Percentiles rank a stretch among this genome's conserved stretches.
phyloP scores from a whole-genome alignment of 1,140 invertebrate genomes.

The Hypothenemus hampei region DNA sequence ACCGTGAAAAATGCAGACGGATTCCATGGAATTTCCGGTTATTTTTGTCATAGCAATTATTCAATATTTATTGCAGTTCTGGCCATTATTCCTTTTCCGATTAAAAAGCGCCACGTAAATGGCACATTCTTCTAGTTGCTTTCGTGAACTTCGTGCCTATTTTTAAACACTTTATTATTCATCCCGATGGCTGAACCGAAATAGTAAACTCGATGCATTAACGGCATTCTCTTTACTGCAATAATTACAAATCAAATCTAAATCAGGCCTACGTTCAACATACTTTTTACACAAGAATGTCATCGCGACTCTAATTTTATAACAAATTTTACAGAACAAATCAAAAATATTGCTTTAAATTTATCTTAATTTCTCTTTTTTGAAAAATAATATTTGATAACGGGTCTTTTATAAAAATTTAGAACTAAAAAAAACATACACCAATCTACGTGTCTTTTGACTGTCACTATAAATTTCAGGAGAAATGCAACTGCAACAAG shows the following conservation, averaged over 20 bases:
- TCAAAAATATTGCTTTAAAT: too few relatives aligned
- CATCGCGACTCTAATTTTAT: neutral
- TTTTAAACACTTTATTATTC: constrained; percentile 26
- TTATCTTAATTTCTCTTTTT: too few relatives aligned
- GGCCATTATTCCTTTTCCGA: constrained; percentile 25
- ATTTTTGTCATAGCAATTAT: constrained; percentile 24
- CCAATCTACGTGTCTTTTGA: neutral
- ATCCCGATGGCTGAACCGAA: constrained; percentile 26
- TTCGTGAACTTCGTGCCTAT: constrained; percentile 25
- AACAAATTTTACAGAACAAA: too few relatives aligned
- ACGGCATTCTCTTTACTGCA: constrained; percentile 19
- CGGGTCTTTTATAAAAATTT: too few relatives aligned
- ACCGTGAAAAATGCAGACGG: constrained; percentile 28
- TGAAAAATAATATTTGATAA: too few relatives aligned
- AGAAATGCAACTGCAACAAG: constrained; percentile 41
- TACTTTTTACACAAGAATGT: neutral
- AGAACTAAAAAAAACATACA: too few relatives aligned
- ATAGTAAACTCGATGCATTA: constrained; percentile 22
- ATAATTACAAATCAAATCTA: constrained; percentile 25
- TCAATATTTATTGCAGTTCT: constrained; percentile 26
- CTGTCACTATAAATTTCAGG: constrained; percentile 34
- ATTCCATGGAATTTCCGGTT: constrained; percentile 18
- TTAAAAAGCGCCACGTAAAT: constrained; percentile 24
- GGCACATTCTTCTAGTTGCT: constrained; percentile 20
- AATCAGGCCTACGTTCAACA: constrained; percentile 1